Conservation (phyloP, 2,797 vertebrate species). For the Huso huso region DNA sequence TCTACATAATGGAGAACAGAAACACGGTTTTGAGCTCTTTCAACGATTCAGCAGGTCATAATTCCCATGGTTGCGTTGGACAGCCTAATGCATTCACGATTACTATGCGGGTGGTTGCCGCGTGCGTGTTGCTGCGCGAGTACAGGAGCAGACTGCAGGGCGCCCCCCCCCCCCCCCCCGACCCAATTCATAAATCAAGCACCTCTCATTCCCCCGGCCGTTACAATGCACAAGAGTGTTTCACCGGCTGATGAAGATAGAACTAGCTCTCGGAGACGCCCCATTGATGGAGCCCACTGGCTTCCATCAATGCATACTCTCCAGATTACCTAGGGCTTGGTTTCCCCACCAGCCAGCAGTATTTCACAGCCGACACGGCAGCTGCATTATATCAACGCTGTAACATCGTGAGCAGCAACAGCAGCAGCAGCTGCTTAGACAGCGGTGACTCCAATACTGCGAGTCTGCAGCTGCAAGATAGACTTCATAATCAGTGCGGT, state of each 20-base stretch:
- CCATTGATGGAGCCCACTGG: background rate
- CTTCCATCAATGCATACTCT: slow-evolving; percentile 5
- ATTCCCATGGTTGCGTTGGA: too few relatives aligned
- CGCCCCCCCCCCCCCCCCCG: too few relatives aligned
- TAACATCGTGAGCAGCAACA: slow-evolving; percentile 6
- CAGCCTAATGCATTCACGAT: too few relatives aligned
- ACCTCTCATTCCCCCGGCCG: background rate
- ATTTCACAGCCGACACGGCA: slow-evolving; percentile 9
- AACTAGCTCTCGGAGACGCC: too few relatives aligned
- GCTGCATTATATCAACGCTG: slow-evolving; percentile 17
- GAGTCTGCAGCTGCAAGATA: background rate
- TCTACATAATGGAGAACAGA: too few relatives aligned
- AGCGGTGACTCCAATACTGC: background rate
- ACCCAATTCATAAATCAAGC: background rate
- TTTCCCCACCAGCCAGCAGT: slow-evolving; percentile 8
- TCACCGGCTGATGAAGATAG: too few relatives aligned
- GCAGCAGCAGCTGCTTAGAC: slow-evolving; percentile 5
- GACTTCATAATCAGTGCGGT: background rate
- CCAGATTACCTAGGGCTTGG: slow-evolving; percentile 5
- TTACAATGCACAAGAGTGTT: too few relatives aligned
- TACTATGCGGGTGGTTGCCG: too few relatives aligned
- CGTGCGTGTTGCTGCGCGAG: too few relatives aligned
- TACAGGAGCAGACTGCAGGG: too few relatives aligned
- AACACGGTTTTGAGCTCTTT: too few relatives aligned
- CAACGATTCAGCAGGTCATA: too few relatives aligned